A percentile compares a stretch with the other conserved stretches of the same genome.
Conservation (phyloP, 2,797 vertebrate species). For the Lycodopsis pacificus region DNA sequence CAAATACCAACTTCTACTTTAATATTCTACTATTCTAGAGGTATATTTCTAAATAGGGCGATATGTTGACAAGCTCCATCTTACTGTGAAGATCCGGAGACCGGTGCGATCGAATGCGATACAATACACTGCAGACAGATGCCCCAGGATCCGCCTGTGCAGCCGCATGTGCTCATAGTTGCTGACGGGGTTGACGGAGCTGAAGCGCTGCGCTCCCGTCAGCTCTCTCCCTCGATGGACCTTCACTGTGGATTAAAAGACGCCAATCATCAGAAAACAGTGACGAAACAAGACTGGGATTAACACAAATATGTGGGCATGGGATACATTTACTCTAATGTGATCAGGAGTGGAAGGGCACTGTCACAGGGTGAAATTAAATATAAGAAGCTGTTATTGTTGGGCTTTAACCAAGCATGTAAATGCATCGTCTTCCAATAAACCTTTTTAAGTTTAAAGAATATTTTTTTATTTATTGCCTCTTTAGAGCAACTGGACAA, state of each 20-base stretch:
- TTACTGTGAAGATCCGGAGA: conserved; percentile 98
- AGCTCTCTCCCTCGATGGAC: conserved; percentile 91
- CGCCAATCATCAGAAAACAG: conserved; percentile 31
- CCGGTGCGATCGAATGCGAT: conserved; percentile 98
- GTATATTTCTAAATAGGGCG: background rate
- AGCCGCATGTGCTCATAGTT: conserved; percentile 96
- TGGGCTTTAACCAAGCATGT: background rate
- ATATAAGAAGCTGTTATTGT: background rate
- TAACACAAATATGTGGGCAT: conserved; percentile 6
- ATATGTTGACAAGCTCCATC: conserved; percentile 49
- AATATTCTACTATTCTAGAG: background rate
- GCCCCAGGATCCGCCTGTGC: conserved; percentile 96
- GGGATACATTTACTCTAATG: conserved; percentile 19
- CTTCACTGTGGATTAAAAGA: conserved; percentile 85
- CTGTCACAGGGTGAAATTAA: conserved; percentile 2
- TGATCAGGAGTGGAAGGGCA: conserved; percentile 1
- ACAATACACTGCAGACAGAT: conserved; percentile 98
- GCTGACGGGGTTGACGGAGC: conserved; percentile 90
- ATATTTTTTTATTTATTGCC: too few species aligned
- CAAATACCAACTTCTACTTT: background rate
- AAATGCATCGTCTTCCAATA: background rate
- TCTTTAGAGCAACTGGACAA: too few species aligned
- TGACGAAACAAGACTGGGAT: background rate
- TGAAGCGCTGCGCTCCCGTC: conserved; percentile 90
- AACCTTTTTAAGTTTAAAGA: background rate